Base-by-base conservation (phyloP, 2,113 vertebrate genomes). In the Hymenochirus boettgeri region DNA sequence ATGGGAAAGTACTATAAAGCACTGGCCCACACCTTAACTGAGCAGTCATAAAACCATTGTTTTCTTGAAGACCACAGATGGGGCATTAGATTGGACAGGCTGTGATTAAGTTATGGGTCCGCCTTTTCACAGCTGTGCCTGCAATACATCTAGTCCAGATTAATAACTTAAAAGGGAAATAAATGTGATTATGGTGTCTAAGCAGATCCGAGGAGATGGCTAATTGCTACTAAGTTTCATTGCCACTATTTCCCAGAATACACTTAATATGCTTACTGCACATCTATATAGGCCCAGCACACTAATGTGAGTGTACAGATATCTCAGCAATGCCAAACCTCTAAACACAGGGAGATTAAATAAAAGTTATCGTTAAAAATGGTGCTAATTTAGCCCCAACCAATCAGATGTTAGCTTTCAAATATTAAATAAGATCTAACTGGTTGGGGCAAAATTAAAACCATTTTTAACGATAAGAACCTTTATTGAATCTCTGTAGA, bases 111-210 rank as follows among this genome's bases (percentile, higher is more conserved):
- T 59, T 63, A 26, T 33, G 23, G 19, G 52, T 47, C 42, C 25
- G 46, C 46, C 60, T 59, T 24, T 9, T 21, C 56, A 60, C 70
- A 71, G 65, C 71, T 69, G 54, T 42, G 58, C 48, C 54, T 37
- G 59, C 60, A 58, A 62, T 56, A 25, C 46, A 42, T 59, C 29
- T 54, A 46, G 51, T 39, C 13, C 54, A 51, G 35, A 69, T 63
- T 59, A 69, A 58, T 65, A 58, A 54, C 54, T 58, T 52, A 42
- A 46, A 52, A 61, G 53, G 45, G 37, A 35, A 61, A 59, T 35
- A 71, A 65, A 65, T 65, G 62, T 60, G 65, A 65, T 71, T 71
- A 71, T 26, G 33, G 12, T n/a, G 50, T 60, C 62, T 55, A 61
- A 54, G 48, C 47, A 55, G 62, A 52, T 59, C 39, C 25, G 39